These are phyloP conservation scores for Siphlonurus alternatus DNA, from an alignment of 2,888 invertebrate genomes.

Conservation along the genomic window DNA sequence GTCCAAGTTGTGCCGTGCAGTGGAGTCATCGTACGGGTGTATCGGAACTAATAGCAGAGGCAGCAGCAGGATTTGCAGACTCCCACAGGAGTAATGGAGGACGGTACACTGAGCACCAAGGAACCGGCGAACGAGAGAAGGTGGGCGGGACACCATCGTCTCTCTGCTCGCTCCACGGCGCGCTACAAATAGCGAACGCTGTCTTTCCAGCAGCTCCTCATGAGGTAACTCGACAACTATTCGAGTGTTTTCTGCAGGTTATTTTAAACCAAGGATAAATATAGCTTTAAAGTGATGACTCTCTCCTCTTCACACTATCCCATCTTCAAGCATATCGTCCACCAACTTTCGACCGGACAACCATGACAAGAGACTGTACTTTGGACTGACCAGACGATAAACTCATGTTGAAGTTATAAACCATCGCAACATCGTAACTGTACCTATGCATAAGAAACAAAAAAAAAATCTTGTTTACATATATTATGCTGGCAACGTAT, in stretches of 20 bases:
- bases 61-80: neutral
- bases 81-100: neutral
- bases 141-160: neutral
- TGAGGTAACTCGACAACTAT: constrained; percentile 10
- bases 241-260: constrained; percentile 3
- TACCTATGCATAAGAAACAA: too few species aligned
- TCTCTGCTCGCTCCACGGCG: neutral
- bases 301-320: constrained; percentile 4
- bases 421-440: too few species aligned
- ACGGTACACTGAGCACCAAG: neutral
- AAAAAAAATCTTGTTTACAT: too few species aligned
- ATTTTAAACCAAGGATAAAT: constrained; percentile 8
- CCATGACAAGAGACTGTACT: neutral
- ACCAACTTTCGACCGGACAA: neutral
- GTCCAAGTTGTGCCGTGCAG: neutral
- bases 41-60: neutral
- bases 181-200: constrained; percentile 7
- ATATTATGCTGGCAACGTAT: too few species aligned
- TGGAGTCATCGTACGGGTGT: neutral
- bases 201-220: constrained; percentile 8
- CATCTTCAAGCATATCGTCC: neutral
- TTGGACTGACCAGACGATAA: neutral
- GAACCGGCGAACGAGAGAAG: neutral
- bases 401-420: too few species aligned
- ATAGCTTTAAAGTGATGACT: constrained; percentile 9